Evolutionary conservation across 2,113 vertebrate genomes (phyloP), one percentile per base, ranked within the genome.

Genomic region (Neogobius melanostomus): DNA sequence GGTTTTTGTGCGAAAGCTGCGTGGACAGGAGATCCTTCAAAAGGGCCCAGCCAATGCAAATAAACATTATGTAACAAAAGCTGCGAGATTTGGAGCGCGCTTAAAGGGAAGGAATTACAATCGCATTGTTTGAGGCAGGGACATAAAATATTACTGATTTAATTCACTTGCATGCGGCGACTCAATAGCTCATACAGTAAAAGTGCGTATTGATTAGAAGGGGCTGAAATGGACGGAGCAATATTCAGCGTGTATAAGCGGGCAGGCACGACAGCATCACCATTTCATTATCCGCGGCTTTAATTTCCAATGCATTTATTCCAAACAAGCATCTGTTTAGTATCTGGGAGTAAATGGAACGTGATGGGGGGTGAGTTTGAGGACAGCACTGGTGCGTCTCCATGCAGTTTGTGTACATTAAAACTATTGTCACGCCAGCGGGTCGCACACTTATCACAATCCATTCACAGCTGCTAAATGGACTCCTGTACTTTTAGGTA

Each of bases 221-320:
- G 28, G 51, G 62, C 66, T 64, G 63, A 82, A 76, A 75, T 81
- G 69, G 66, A 78, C 51, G 17, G 44, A 47, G 77, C 71, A 77
- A 80, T 83, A 72, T 78, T 80, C 70, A 76, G 68, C 74, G 73
- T 75, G 69, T 79, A 64, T 59, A 86, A 85, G 54, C 69, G 82
- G 73, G 61, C 69, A 79, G 74, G 71, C 59, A 61, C 59, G 42
- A 72, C 59, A 66, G 71, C 59, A 66, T 72, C 75, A 64, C 72
- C 69, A 72, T 68, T 84, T 88, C 80, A 82, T 84, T 85, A 84
- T 76, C 78, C 72, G 61, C 57, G 57, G 72, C 69, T 87, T 87
- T 88, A 82, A 89, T 91, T 91, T 87, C 72, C 71, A 62, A 78
- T 79, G 77, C 77, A 88, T 91, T 89, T 84, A 78, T 82, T 83